Evolutionary conservation across 2,888 invertebrate species (phyloP), one percentile per base, ranked within the genome.

Genomic region (Ceraclea dissimilis): DNA sequence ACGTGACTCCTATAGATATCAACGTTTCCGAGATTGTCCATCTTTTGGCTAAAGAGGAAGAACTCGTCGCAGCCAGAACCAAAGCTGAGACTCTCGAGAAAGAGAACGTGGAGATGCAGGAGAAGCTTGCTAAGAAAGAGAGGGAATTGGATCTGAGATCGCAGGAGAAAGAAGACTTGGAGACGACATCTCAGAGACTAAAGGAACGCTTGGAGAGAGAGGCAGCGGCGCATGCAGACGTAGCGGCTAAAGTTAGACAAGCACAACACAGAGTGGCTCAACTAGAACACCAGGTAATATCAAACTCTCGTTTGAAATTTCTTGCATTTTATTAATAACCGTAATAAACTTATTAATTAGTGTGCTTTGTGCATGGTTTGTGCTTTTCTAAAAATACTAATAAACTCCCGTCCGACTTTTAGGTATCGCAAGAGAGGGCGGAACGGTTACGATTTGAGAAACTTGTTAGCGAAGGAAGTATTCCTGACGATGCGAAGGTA

Each of bases 401-500:
- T 39, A 39, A 13, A 39, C 4, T 13, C 39, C 8, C 39, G 13
- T 39, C 39, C 39, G 43, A 16, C 63, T 68, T 79, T 21, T 79
- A 82, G 76, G 71, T 91, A 21, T 83, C 80, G 62, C 87, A 85
- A 67, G 90, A 91, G 69, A 81, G 90, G 64, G 82, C 85, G 18
- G 93, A 94, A 69, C 76, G 93, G 56, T 81, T 84, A 61, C 84
- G 93, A 57, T 79, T 92, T 60, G 93, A 94, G 70, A 85, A 90
- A 66, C 79, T 93, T 65, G 90, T 93, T 62, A 90, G 86, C 63
- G 91, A 91, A 64, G 94, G 94, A 62, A 92, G 90, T 75, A 84
- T 94, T 67, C 93, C 94, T 6, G 94, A 95, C 69, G 95, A 95
- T 70, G 91, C 93, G 21, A 95, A 94, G 79, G 90, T 85, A 58